Evolutionary conservation across 2,888 invertebrate genomes (phyloP), one percentile per base, ranked within the genome.

Genomic region (Lithosia quadra): DNA sequence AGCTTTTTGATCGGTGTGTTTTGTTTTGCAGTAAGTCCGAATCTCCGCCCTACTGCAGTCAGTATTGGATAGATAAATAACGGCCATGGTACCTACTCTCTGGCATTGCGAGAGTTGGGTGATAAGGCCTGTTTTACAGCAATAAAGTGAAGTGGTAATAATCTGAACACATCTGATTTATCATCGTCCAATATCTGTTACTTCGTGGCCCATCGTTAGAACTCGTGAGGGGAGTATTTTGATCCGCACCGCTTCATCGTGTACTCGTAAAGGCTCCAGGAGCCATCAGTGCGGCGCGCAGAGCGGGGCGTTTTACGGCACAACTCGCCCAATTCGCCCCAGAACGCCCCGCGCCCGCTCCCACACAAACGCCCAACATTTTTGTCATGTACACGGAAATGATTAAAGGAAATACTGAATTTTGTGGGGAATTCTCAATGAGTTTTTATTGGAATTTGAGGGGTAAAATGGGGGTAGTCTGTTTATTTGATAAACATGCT

Each of bases 251-350:
- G 81, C 75, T 72, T 69, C 68, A 70, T 74, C 75, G 78, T 76
- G 77, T 76, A 73, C 73, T 79, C 79, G 77, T 80, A 81, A 82
- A 83, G 78, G 78, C 75, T 71, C 73, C 64, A 73, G 74, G 75
- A 71, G 72, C 62, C 73, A 75, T 77, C 75, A 75, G 77, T 72
- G 73, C 65, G 68, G 65, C 60, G 36, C 49, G 3, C 55, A 22
- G 56, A 22, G 69, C 61, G 53, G 77, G 69, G 61, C 73, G 68
- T 75, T 75, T 78, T 68, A 79, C 71, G 68, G 76, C 66, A 68
- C 63, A 72, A 67, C 66, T 69, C 71, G 60, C 49, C 36, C 56
- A 21, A 60, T 68, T 64, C 55, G 18, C 55, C 64, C 43, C 4
- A 28, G 36, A 64, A 64, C 34, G 22, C n/a, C 53, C 43, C 24